Base-by-base conservation (phyloP, 2,888 invertebrate genomes). In the Tenthredo amoena region DNA sequence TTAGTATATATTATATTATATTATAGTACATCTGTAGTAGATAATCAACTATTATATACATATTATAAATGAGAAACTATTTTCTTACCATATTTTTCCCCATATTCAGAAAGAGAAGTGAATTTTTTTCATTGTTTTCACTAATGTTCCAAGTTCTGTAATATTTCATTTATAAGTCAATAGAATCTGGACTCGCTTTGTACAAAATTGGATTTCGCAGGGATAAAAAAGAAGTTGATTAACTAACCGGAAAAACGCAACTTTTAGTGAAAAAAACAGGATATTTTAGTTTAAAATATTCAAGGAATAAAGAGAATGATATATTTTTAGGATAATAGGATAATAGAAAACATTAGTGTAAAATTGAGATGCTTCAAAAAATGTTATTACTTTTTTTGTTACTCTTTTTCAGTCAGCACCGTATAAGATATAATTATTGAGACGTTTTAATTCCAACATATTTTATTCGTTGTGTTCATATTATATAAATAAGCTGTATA, bases 401-500 rank as follows among this genome's bases (percentile, higher is more conserved):
- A 5, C n/a, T 55, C n/a, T n/a, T n/a, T n/a, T n/a, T n/a, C 43
- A 4, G 12, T 47, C 47, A 47, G n/a, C 0, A n/a, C 6, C 21
- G 21, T 21, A 58, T 58, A 21, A 47, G 1, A 47, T 58, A 58
- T n/a, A 21, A n/a, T n/a, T n/a, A 55, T 58, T n/a, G 7, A 58
- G 6, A 58, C 18, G 0, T 58, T 40, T 71, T 10, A 34, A 76
- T 26, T 76, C 15, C 47, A 76, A 47, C 76, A 40, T 55, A 31
- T 50, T 79, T 79, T 79, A 55, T 79, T 79, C 31, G 58, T 31
- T n/a, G 50, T 12, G 15, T 76, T 43, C 1, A 43, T 50, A 21
- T 76, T 31, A 76, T 50, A 50, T 76, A 76, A 76, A 76, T 76
- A 76, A 76, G 18, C 31, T 50, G 40, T 50, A 43, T 26, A 1